Percentiles rank a stretch among this genome's conserved stretches.
Evolutionary conservation across 2,797 vertebrate genomes (phyloP).

Genomic region (Protosalanx chinensis): DNA sequence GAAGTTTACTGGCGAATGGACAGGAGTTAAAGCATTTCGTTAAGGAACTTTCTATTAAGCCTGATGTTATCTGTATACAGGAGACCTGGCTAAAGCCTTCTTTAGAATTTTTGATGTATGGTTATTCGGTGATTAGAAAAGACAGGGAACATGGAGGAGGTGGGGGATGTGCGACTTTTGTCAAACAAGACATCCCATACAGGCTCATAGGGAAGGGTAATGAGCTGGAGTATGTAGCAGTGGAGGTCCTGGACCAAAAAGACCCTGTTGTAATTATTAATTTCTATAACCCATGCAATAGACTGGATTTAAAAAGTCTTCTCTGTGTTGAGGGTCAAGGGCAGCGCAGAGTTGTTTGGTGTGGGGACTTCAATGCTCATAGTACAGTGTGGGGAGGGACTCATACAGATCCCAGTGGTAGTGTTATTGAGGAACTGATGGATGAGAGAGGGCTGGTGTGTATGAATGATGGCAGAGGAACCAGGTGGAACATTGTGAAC

Average conservation of each 20-base stretch:
- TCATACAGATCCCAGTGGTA: not conserved
- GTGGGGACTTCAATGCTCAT: slow-evolving; percentile 5
- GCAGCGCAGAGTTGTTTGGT: not conserved
- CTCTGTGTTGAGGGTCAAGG: too few species aligned
- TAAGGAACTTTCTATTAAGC: not conserved
- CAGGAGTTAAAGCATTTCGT: slow-evolving; percentile 19
- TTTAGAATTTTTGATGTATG: not conserved
- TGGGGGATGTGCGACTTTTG: too few species aligned
- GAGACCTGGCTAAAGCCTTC: slow-evolving; percentile 17
- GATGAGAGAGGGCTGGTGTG: not conserved
- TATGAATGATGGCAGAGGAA: slow-evolving; percentile 1
- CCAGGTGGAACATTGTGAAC: too few species aligned
- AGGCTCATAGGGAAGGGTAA: too few species aligned
- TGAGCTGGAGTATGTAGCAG: not conserved
- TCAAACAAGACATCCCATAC: too few species aligned
- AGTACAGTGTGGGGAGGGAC: not conserved
- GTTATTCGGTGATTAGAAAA: too few species aligned
- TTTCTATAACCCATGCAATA: slow-evolving; percentile 7
- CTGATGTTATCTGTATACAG: not conserved
- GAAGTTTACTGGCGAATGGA: slow-evolving; percentile 21
- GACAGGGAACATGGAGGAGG: too few species aligned
- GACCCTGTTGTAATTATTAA: not conserved
- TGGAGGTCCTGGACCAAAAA: not conserved
- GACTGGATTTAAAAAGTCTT: too few species aligned
- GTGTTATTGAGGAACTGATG: not conserved